Conservation (phyloP, 2,888 invertebrate species). For the Atethmia centrago region DNA sequence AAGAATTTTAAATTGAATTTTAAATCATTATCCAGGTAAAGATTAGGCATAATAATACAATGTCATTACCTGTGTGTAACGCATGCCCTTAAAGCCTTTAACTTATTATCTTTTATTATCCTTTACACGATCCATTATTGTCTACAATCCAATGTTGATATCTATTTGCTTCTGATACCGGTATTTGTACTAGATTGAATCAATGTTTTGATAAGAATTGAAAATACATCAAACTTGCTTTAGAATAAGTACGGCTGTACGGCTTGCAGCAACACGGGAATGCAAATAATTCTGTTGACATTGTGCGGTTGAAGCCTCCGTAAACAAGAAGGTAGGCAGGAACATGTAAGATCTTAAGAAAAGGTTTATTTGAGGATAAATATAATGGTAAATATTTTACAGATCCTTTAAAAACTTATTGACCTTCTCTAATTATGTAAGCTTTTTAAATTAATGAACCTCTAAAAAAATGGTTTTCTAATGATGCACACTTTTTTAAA, state of each 20-base stretch:
- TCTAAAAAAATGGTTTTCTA: too few species aligned
- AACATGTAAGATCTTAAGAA: constrained; percentile 3
- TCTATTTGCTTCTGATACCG: neutral
- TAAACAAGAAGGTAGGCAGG: neutral
- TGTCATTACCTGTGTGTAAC: neutral
- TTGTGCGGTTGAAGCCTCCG: neutral
- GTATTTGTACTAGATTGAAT: constrained; percentile 8
- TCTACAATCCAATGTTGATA: constrained; percentile 4
- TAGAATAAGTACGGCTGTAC: neutral
- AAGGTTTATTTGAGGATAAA: neutral
- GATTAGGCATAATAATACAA: neutral
- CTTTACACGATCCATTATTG: constrained; percentile 7
- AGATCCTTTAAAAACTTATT: too few species aligned
- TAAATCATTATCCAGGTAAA: neutral
- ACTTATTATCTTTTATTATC: constrained; percentile 10
- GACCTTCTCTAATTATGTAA: too few species aligned
- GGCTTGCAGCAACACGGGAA: neutral
- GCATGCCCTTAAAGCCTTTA: neutral
- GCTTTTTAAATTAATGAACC: too few species aligned
- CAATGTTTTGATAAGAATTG: constrained; percentile 15
- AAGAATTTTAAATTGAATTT: neutral
- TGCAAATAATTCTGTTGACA: constrained; percentile 4
- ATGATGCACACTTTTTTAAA: too few species aligned
- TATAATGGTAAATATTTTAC: neutral
- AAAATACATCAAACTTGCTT: constrained; percentile 5